These are phyloP conservation scores for Todiramphus chloris DNA, from an alignment of 2,113 vertebrate genomes.

Conservation along the genomic window DNA sequence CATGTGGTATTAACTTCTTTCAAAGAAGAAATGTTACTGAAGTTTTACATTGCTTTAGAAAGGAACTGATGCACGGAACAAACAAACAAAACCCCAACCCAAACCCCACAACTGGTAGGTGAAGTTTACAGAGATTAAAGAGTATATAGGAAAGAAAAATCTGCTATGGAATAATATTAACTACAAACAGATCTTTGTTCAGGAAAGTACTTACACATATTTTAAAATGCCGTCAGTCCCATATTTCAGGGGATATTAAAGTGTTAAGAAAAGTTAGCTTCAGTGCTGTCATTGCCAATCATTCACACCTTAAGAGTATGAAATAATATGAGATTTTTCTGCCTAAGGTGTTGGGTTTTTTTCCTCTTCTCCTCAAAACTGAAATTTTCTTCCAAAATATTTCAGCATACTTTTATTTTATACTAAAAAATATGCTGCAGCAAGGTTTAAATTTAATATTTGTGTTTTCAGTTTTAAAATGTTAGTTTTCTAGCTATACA, in stretches of 20 bases:
- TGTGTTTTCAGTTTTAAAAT: neutral
- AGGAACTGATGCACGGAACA: neutral
- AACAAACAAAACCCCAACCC: accelerated
- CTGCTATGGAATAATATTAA: neutral
- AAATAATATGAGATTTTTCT: neutral
- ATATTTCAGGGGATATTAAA: neutral
- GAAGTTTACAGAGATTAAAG: neutral
- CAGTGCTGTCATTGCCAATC: neutral
- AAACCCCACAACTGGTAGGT: accelerated
- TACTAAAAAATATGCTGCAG: neutral
- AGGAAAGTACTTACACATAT: neutral
- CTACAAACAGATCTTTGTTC: neutral
- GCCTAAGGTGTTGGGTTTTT: neutral
- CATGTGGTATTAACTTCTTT: neutral
- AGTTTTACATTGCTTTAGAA: neutral
- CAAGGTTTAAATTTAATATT: neutral
- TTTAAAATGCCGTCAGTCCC: neutral
- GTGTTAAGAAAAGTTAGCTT: neutral
- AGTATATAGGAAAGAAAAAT: neutral
- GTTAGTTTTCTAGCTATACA: neutral
- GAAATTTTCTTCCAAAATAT: neutral
- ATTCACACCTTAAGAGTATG: neutral
- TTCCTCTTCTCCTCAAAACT: neutral
- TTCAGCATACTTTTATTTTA: neutral
- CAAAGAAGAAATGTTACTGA: neutral